Base-by-base conservation (phyloP, 1,140 invertebrate genomes). In the Drosophila mojavensis region DNA sequence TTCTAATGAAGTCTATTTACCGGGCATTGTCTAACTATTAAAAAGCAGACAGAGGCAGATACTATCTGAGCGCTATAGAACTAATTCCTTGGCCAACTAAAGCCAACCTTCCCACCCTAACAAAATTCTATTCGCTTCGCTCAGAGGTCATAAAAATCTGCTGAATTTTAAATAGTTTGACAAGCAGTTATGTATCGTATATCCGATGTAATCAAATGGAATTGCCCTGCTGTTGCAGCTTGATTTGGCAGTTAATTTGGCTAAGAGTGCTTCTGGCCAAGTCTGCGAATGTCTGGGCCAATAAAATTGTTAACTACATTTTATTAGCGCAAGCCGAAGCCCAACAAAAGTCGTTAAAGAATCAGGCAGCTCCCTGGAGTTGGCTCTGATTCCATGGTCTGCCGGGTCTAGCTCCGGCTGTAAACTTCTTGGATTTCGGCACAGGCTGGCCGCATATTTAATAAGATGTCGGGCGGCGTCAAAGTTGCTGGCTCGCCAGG, bases 301-400 rank as follows among this genome's bases (percentile, higher is more conserved):
- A 60, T 47, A 64, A 66, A 84, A 84, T 85, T 39, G 84, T 78
- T 84, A 84, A 84, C 84, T 84, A 85, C 81, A 78, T 85, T 84
- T 84, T 80, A 84, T 80, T 80, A 69, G 64, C 48, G 67, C 55
- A 68, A 67, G 64, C 41, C 66, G 41, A 65, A 75, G 58, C 15
- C 69, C 26, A 62, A 55, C 60, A 58, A 65, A 65, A 81, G 70
- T 68, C 50, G 48, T 56, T 68, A 68, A 67, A 54, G 48, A 28
- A 48, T 54, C 39, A 59, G 30, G 28, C 51, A 55, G 43, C 50
- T 41, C 41, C 36, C 55, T 62, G 65, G 58, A 72, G 50, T 17
- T 39, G 65, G 59, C 53, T 79, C 77, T 33, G 48, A 48, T 33
- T 63, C 4, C 5, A 45, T 45, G 43, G 5, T 45, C 1, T 20